These are phyloP conservation scores for Aspiorhynchus laticeps DNA, from an alignment of 2,113 vertebrate species.

Conservation along the genomic window DNA sequence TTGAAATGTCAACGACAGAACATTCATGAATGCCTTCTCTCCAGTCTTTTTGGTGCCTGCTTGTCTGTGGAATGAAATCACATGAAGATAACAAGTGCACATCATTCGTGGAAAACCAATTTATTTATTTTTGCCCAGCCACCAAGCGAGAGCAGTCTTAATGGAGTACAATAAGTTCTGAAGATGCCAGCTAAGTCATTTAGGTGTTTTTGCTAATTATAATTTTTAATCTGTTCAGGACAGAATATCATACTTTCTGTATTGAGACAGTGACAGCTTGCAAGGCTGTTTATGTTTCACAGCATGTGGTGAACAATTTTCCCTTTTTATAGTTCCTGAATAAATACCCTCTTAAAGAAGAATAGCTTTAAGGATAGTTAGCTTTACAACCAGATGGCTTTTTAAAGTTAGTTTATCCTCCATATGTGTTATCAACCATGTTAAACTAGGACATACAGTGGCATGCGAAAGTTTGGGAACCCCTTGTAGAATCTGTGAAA, in stretches of 20 bases:
- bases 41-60: slow-evolving; percentile 36
- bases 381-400: background rate
- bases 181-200: background rate
- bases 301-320: background rate
- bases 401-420: background rate
- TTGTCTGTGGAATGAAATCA: slow-evolving; percentile 49
- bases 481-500: too few species aligned
- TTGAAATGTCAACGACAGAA: slow-evolving; percentile 43
- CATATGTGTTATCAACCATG: slow-evolving; percentile 15
- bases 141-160: slow-evolving; percentile 5
- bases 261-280: background rate
- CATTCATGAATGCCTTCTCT: slow-evolving; percentile 27
- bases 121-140: slow-evolving; percentile 31
- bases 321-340: background rate
- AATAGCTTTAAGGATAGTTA: slow-evolving; percentile 1
- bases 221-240: background rate
- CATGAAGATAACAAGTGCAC: slow-evolving; percentile 50
- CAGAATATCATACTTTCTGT: background rate
- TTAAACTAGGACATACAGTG: background rate
- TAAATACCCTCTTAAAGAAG: slow-evolving; percentile 8
- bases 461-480: too few species aligned
- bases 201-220: background rate
- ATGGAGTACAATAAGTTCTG: background rate
- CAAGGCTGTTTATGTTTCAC: background rate
- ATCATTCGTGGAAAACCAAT: slow-evolving; percentile 32